Conservation (phyloP, 2,888 invertebrate species). For the Chalcis sispes region DNA sequence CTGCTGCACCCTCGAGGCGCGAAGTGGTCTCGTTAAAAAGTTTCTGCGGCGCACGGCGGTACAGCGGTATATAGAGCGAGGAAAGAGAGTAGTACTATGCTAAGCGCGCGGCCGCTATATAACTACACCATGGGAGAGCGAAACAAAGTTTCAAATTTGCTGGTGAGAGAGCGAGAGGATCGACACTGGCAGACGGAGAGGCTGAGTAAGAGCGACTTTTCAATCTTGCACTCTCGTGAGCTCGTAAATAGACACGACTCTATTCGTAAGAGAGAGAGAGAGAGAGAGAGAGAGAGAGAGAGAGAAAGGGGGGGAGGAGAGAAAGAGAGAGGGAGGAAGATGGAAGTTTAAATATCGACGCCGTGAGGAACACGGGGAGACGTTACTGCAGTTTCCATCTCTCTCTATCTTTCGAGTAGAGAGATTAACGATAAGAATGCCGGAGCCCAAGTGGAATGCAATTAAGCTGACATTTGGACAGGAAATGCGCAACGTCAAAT, state of each 20-base stretch:
- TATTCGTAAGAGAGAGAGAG: conserved; percentile 9
- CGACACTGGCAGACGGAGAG: neutral
- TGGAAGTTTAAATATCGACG: conserved; percentile 30
- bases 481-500: conserved; percentile 71
- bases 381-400: too few relatives aligned
- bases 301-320: neutral
- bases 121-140: neutral
- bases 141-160: conserved; percentile 29
- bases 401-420: too few relatives aligned
- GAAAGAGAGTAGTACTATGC: neutral
- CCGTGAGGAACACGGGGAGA: neutral
- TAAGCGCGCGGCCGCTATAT: neutral
- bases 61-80: conserved; percentile 1
- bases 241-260: conserved; percentile 44
- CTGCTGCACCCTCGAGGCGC: conserved; percentile 40
- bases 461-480: conserved; percentile 70
- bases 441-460: conserved; percentile 69
- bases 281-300: neutral
- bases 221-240: conserved; percentile 14
- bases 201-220: conserved; percentile 19
- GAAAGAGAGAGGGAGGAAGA: neutral
- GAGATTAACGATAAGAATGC: conserved; percentile 65
- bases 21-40: conserved; percentile 57
- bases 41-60: conserved; percentile 22
- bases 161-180: neutral